phyloP scores from a whole-genome alignment of 2,797 vertebrate species.

The Manis crassicaudata region DNA sequence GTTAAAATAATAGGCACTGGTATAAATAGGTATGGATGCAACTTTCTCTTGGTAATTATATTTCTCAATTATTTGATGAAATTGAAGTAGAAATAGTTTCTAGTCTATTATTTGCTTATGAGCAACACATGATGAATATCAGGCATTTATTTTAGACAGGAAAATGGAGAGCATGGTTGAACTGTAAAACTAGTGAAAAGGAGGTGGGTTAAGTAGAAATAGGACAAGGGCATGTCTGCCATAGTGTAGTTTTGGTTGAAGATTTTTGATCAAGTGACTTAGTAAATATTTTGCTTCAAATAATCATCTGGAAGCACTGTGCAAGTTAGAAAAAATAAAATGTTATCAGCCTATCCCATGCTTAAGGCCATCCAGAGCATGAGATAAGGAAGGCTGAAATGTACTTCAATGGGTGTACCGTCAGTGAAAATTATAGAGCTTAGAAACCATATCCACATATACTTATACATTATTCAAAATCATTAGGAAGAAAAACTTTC shows the following conservation, averaged over 20 bases:
- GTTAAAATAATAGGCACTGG: background rate
- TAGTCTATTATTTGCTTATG: background rate
- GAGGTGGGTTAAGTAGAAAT: background rate
- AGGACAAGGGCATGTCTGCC: background rate
- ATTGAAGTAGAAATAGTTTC: background rate
- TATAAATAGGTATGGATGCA: background rate
- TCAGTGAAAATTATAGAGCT: background rate
- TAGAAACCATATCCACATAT: background rate
- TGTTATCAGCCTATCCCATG: background rate
- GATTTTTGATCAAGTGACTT: background rate
- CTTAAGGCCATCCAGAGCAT: background rate
- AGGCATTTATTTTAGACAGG: background rate
- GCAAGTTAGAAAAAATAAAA: background rate
- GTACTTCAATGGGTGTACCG: background rate
- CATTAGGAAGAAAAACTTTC: background rate
- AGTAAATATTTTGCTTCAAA: background rate
- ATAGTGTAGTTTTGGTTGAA: background rate
- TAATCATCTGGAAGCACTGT: background rate
- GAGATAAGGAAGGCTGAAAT: background rate
- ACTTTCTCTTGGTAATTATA: background rate
- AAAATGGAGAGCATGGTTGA: background rate
- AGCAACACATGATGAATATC: background rate
- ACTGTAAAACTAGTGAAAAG: background rate
- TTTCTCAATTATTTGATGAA: background rate
- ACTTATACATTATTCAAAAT: background rate